phyloP scores from a whole-genome alignment of 1,140 invertebrate genomes.

The Aphaenogaster rudis region DNA sequence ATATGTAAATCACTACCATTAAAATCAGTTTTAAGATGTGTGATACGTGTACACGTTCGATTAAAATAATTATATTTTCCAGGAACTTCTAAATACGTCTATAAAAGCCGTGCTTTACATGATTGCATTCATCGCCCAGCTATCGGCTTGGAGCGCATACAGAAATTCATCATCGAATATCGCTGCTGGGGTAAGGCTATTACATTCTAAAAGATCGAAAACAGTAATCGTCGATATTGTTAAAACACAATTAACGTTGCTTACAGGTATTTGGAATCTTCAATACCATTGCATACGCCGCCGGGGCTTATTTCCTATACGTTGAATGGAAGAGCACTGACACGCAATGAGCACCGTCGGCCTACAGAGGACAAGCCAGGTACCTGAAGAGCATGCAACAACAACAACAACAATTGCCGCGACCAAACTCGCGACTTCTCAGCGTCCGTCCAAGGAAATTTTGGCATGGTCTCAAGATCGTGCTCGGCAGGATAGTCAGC shows the following conservation, averaged over 20 bases:
- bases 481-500: conserved; percentile 32
- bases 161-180: conserved; percentile 87
- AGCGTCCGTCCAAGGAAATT: conserved; percentile 9
- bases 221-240: background rate
- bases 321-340: conserved; percentile 90
- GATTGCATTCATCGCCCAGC: conserved; percentile 93
- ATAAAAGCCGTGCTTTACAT: conserved; percentile 91
- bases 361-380: conserved; percentile 50
- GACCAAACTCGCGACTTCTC: conserved; percentile 29
- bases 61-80: conserved; percentile 80
- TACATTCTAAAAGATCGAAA: background rate
- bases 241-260: background rate
- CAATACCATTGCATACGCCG: conserved; percentile 93
- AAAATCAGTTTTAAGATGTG: background rate
- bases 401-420: conserved; percentile 66
- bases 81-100: conserved; percentile 93
- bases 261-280: conserved; percentile 93
- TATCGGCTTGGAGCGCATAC: conserved; percentile 88
- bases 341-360: conserved; percentile 74
- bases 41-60: background rate
- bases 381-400: conserved; percentile 72
- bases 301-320: conserved; percentile 92
- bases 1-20: background rate
- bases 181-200: conserved; percentile 91
- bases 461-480: conserved; percentile 19